phyloP scores from a whole-genome alignment of 2,113 vertebrate species.

The Orthonyx spaldingii region DNA sequence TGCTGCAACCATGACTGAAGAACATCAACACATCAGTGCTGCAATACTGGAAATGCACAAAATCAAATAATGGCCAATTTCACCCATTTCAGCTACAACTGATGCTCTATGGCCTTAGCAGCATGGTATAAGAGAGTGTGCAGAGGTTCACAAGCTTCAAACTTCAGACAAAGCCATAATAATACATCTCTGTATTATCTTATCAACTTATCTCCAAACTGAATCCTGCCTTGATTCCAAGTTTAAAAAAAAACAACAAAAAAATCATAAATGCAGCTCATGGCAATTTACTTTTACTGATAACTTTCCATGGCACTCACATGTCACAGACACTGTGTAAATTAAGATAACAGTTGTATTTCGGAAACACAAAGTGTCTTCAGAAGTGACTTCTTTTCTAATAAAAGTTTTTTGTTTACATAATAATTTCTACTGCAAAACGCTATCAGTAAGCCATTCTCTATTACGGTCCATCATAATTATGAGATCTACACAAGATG shows the following conservation, averaged over 20 bases:
- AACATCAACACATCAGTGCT: background rate
- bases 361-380: background rate
- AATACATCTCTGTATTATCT: background rate
- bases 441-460: background rate
- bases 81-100: background rate
- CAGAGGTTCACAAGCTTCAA: background rate
- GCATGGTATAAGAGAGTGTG: accelerated
- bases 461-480: background rate
- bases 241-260: background rate
- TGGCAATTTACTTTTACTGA: background rate
- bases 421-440: background rate
- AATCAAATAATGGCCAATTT: background rate
- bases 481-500: no score
- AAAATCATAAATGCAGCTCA: background rate
- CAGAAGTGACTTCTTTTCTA: background rate
- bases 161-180: background rate
- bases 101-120: background rate
- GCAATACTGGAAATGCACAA: background rate
- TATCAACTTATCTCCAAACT: background rate
- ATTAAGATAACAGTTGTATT: background rate
- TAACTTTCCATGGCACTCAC: background rate
- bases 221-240: background rate
- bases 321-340: background rate
- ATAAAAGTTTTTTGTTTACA: background rate
- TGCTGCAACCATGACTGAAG: background rate